These are phyloP conservation scores for Acrocephalus kingi DNA, from an alignment of 2,113 vertebrate genomes.

Conservation along the genomic window DNA sequence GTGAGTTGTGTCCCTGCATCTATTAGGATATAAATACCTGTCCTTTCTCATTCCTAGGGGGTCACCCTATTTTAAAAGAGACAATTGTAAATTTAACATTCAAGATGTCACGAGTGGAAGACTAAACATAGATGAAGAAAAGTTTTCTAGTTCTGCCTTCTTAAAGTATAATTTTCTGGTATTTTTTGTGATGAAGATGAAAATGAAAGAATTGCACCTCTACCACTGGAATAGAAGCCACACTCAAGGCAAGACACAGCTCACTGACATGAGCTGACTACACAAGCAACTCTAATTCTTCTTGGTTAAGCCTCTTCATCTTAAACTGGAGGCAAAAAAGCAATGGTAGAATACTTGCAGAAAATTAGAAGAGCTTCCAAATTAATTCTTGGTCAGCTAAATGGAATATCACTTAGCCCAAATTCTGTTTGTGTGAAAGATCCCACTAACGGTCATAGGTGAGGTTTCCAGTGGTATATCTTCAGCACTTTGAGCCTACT, in stretches of 20 bases:
- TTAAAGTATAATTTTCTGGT: slow-evolving; percentile 64
- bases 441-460: not conserved
- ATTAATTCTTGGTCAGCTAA: not conserved
- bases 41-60: not conserved
- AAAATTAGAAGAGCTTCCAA: slow-evolving; percentile 13
- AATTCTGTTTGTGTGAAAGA: not conserved
- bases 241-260: slow-evolving; percentile 18
- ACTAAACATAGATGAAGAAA: slow-evolving; percentile 24
- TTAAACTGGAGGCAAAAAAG: slow-evolving; percentile 3
- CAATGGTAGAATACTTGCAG: slow-evolving; percentile 14
- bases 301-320: slow-evolving; percentile 50
- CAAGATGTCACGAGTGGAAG: not conserved
- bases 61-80: slow-evolving; percentile 24
- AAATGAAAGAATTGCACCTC: slow-evolving; percentile 49
- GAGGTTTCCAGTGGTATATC: not conserved
- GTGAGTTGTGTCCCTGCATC: not conserved
- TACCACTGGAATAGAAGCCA: not conserved
- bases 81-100: slow-evolving; percentile 50
- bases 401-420: not conserved
- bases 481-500: not conserved
- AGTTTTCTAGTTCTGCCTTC: slow-evolving; percentile 38
- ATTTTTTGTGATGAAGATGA: slow-evolving; percentile 63
- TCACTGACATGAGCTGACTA: slow-evolving; percentile 50
- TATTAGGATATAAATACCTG: slow-evolving; percentile 33
- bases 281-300: slow-evolving; percentile 36